These are phyloP conservation scores for Tenthredo distinguenda DNA, from an alignment of 2,888 invertebrate species.

Conservation along the genomic window DNA sequence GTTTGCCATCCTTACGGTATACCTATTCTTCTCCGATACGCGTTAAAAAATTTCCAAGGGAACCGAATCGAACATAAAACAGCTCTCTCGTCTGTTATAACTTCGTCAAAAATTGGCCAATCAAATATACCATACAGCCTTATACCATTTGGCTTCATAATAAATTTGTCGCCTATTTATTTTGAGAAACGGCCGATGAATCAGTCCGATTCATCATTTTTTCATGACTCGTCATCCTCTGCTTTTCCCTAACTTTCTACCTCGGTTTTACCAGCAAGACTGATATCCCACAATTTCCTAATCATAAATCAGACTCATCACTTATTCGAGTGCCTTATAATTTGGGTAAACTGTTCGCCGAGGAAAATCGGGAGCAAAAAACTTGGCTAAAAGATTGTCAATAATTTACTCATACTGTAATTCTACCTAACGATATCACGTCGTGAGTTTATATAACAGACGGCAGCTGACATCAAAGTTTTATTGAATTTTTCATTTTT, in stretches of 20 bases:
- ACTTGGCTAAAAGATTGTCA: not conserved
- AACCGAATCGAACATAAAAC: not conserved
- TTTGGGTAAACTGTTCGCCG: conserved; percentile 9
- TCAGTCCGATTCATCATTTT: conserved; percentile 10
- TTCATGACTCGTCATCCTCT: not conserved
- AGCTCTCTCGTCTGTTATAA: not conserved
- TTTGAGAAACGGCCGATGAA: not conserved
- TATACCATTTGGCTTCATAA: not conserved
- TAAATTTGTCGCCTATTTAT: not conserved
- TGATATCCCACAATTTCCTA: conserved; percentile 11
- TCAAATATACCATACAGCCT: not conserved
- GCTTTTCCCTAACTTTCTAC: not conserved
- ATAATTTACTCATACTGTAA: not conserved
- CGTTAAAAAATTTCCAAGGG: not conserved
- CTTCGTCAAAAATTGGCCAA: not conserved
- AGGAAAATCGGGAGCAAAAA: not conserved
- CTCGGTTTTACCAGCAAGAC: not conserved
- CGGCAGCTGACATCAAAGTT: not conserved
- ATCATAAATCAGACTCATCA: conserved; percentile 18
- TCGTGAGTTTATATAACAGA: not conserved
- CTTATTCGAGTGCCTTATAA: conserved; percentile 22
- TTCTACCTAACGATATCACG: not conserved
- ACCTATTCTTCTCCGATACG: not conserved
- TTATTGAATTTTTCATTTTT: not conserved
- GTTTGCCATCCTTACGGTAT: not conserved